A percentile compares a stretch with the other conserved stretches of the same genome.
Conservation (phyloP, 53 echinoderm and acorn worm species). For the Patiria pectinifera region DNA sequence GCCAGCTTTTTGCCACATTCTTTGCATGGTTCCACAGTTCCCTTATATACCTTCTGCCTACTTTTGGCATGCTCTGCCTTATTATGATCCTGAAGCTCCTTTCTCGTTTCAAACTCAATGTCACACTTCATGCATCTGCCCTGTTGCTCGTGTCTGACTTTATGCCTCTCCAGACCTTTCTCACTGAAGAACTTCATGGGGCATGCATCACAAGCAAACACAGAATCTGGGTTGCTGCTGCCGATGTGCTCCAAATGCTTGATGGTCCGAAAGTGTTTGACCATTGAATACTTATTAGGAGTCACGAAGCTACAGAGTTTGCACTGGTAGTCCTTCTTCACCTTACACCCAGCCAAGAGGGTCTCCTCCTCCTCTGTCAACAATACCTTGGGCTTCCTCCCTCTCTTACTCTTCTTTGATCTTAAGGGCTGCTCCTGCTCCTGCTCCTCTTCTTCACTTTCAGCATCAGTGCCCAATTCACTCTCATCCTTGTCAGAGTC, state of each 20-base stretch:
- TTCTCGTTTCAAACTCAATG: constrained; percentile 40
- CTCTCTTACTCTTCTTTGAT: not conserved
- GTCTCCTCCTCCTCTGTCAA: constrained; percentile 23
- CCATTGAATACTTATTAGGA: not conserved
- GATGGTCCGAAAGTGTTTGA: constrained; percentile 41
- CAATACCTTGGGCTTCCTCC: constrained; percentile 3
- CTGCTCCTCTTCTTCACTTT: not conserved
- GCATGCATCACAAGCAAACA: constrained; percentile 20
- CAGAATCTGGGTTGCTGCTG: not conserved
- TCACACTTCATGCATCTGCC: constrained; percentile 59
- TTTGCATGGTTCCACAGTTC: constrained; percentile 22
- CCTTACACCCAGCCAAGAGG: not conserved
- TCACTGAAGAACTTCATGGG: constrained; percentile 19
- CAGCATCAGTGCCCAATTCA: not conserved
- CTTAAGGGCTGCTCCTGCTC: not conserved
- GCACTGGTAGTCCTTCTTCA: constrained; percentile 15
- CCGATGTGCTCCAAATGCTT: constrained; percentile 15
- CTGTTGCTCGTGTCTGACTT: constrained; percentile 28
- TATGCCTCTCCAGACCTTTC: constrained; percentile 35
- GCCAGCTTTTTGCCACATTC: constrained; percentile 16
- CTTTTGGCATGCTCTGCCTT: constrained; percentile 27
- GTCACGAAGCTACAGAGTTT: not conserved
- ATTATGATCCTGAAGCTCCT: constrained; percentile 48
- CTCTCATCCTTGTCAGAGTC: not conserved
- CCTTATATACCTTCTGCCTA: not conserved